Evolutionary conservation across 2,797 vertebrate genomes (phyloP).

Genomic region (Mormyrops attenuatus): DNA sequence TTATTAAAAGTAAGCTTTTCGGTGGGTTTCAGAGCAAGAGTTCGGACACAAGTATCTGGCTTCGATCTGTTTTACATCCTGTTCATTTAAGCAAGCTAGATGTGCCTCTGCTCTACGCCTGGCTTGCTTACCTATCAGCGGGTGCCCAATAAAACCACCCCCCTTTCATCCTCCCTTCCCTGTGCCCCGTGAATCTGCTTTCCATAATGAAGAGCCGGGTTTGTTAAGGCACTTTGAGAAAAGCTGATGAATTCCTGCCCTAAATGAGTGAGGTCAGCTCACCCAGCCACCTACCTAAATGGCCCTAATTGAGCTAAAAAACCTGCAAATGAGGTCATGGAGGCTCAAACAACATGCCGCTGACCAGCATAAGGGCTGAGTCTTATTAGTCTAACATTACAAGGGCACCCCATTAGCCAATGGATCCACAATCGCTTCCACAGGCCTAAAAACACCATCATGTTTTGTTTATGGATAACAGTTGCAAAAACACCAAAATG

Average conservation of each 20-base stretch:
- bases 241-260: neutral
- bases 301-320: constrained; percentile 30
- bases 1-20: neutral
- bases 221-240: neutral
- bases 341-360: constrained; percentile 31
- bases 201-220: neutral
- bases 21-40: neutral
- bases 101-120: neutral
- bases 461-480: neutral
- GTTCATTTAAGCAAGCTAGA: neutral
- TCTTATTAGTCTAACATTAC: constrained; percentile 31
- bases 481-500: neutral
- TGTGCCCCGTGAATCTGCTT: neutral
- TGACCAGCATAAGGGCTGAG: constrained; percentile 18
- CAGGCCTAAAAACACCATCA: neutral
- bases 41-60: neutral
- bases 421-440: neutral
- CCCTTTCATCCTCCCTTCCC: neutral
- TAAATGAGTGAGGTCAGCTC: constrained; percentile 14
- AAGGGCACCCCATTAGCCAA: constrained; percentile 3
- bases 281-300: constrained; percentile 29
- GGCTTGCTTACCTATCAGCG: neutral
- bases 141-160: neutral
- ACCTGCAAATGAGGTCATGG: constrained; percentile 31
- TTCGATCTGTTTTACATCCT: neutral